These are phyloP conservation scores for Ciona savignyi DNA, from an alignment of 23 tunicate genomes.

Conservation along the genomic window DNA sequence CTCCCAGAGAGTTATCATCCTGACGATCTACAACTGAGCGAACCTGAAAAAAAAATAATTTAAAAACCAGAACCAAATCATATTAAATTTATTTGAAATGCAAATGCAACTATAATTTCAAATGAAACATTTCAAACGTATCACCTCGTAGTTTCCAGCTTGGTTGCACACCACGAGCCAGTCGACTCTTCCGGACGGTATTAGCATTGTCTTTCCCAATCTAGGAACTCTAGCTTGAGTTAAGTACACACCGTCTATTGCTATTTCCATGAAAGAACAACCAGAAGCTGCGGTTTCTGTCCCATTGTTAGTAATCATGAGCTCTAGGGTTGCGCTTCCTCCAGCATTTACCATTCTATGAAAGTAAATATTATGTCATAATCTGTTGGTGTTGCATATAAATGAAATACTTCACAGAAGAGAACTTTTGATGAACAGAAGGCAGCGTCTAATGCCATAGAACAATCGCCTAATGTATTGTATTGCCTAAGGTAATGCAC, in stretches of 20 bases:
- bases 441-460: too few relatives aligned
- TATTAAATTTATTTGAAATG: not conserved
- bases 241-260: constrained; percentile 61
- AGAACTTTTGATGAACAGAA: too few relatives aligned
- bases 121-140: too few relatives aligned
- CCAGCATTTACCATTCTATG: constrained; percentile 81
- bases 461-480: too few relatives aligned
- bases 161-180: constrained; percentile 63
- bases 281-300: not conserved
- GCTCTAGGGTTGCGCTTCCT: constrained; percentile 45
- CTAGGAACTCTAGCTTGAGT: constrained; percentile 20
- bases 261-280: constrained; percentile 59
- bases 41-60: constrained; percentile 4
- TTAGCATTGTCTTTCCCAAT: constrained; percentile 26
- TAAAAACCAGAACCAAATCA: not conserved
- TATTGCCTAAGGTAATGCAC: not conserved
- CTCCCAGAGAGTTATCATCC: constrained; percentile 1
- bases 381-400: not conserved
- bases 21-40: constrained; percentile 7
- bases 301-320: constrained; percentile 14
- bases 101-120: too few relatives aligned
- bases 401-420: not conserved
- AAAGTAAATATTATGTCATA: not conserved
- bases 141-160: constrained; percentile 51
- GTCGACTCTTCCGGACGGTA: constrained; percentile 54